Base-by-base conservation (phyloP, 2,888 invertebrate species). In the Bimastos eiseni region DNA sequence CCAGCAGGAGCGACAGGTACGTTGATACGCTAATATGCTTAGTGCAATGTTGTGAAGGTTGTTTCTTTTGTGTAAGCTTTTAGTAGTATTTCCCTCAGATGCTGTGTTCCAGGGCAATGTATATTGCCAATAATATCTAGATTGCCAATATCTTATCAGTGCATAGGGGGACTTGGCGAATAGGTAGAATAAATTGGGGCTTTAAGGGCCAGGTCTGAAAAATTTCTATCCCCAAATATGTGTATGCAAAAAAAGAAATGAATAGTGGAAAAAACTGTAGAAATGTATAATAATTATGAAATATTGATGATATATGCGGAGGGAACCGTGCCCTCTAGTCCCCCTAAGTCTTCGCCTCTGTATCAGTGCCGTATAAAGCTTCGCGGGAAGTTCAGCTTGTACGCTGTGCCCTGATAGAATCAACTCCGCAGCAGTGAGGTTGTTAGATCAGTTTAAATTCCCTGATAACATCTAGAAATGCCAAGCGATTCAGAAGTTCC, bases 1-100 rank as follows among this genome's bases (percentile, higher is more conserved):
- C 86, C 86, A 30, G 34, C 86, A 36, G 86, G 86, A 86, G 86
- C 86, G 19, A 13, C 86, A 86, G 86, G 86, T 86, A 86, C 36
- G 37, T 70, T 70, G 70, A 70, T n/a, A 1, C 70, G 8, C 17
- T 70, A 11, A 70, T 8, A n/a, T 30, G 30, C 70, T 70, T 70
- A n/a, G n/a, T 30, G 70, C 13, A 1, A 4, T 6, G 11, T 70
- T n/a, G 0, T n/a, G n/a, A 70, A 70, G 30, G 70, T 30, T 11
- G 30, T 70, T n/a, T n/a, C n/a, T 70, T 0, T 17, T 70, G n/a
- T 70, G 30, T n/a, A 11, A 8, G 11, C 70, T 2, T 24, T 70
- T 70, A 3, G 70, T n/a, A 70, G 70, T 70, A n/a, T n/a, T n/a
- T 24, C 1, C 11, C 70, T 70, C 30, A 70, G 1, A 70, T 70